These are phyloP conservation scores for Salvelinus namaycush DNA, from an alignment of 2,113 vertebrate species.

Conservation along the genomic window DNA sequence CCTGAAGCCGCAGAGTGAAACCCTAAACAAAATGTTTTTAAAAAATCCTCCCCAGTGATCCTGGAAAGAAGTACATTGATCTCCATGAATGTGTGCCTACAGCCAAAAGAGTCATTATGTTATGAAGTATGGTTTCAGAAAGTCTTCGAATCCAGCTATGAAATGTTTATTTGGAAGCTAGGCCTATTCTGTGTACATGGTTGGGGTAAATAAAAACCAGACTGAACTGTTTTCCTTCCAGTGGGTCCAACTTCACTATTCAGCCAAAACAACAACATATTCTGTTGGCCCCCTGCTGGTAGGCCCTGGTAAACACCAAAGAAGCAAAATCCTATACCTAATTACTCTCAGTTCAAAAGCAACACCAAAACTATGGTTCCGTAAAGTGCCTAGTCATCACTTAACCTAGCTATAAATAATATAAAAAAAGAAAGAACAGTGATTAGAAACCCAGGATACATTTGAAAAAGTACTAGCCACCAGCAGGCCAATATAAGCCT, in stretches of 20 bases:
- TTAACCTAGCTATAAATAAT: too few relatives aligned
- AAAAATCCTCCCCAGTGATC: background rate
- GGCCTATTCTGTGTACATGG: conserved; percentile 18
- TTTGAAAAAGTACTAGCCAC: background rate
- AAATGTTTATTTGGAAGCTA: conserved; percentile 26
- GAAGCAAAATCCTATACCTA: background rate
- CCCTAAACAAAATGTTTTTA: background rate
- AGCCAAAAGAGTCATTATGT: conserved; percentile 15
- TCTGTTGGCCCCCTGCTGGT: conserved; percentile 28
- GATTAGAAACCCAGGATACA: background rate
- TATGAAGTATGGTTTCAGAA: background rate
- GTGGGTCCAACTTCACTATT: too few relatives aligned
- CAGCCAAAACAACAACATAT: too few relatives aligned
- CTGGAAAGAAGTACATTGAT: background rate
- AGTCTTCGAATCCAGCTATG: conserved; percentile 7
- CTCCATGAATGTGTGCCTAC: background rate
- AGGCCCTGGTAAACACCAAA: background rate
- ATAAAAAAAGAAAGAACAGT: too few relatives aligned
- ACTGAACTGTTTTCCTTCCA: background rate
- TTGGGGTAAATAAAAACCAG: conserved; percentile 35
- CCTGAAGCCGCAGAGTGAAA: too few relatives aligned
- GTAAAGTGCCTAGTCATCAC: too few relatives aligned
- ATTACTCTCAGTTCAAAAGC: too few relatives aligned
- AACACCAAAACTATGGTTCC: too few relatives aligned
- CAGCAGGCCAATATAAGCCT: conserved; percentile 1